Percentiles rank a stretch among this genome's conserved stretches.
Conservation (phyloP, 2,113 vertebrate species). For the Syngnathus floridae region DNA sequence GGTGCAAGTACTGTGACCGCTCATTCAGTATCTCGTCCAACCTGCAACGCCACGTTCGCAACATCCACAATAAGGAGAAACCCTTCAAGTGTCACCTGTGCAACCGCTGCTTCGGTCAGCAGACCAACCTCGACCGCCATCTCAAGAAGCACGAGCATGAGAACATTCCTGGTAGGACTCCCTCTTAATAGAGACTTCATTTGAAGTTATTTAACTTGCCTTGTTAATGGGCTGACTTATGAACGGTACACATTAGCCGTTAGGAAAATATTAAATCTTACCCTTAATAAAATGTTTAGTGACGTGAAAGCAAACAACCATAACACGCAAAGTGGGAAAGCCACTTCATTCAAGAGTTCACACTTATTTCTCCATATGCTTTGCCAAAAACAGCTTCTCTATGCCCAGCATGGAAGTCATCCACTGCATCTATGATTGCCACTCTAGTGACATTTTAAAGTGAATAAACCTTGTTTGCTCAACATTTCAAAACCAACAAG, state of each 20-base stretch:
- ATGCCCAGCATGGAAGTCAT: not conserved
- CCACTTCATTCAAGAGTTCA: slow-evolving; percentile 24
- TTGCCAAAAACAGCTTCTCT: slow-evolving; percentile 23
- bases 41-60: slow-evolving; percentile 96
- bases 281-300: slow-evolving; percentile 18
- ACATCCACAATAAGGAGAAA: slow-evolving; percentile 99
- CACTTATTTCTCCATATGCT: slow-evolving; percentile 13
- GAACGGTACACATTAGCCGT: slow-evolving; percentile 15
- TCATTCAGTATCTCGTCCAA: slow-evolving; percentile 99
- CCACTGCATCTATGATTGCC: slow-evolving; percentile 7
- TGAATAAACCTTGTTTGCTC: slow-evolving; percentile 1
- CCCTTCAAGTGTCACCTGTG: slow-evolving; percentile 98
- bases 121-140: slow-evolving; percentile 97
- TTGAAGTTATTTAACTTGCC: slow-evolving; percentile 17
- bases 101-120: slow-evolving; percentile 97
- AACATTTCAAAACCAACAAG: slow-evolving; percentile 1
- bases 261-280: slow-evolving; percentile 19
- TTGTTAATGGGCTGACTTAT: slow-evolving; percentile 22
- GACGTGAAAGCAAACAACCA: slow-evolving; percentile 9
- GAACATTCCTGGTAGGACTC: slow-evolving; percentile 83
- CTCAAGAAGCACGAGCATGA: slow-evolving; percentile 98
- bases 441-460: slow-evolving; percentile 9
- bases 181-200: slow-evolving; percentile 8
- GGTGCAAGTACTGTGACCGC: slow-evolving; percentile 99
- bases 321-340: slow-evolving; percentile 26